Percentiles rank a stretch among this genome's conserved stretches.
These are phyloP conservation scores for Crotophaga sulcirostris DNA, from an alignment of 2,113 vertebrate species.

Conservation along the genomic window DNA sequence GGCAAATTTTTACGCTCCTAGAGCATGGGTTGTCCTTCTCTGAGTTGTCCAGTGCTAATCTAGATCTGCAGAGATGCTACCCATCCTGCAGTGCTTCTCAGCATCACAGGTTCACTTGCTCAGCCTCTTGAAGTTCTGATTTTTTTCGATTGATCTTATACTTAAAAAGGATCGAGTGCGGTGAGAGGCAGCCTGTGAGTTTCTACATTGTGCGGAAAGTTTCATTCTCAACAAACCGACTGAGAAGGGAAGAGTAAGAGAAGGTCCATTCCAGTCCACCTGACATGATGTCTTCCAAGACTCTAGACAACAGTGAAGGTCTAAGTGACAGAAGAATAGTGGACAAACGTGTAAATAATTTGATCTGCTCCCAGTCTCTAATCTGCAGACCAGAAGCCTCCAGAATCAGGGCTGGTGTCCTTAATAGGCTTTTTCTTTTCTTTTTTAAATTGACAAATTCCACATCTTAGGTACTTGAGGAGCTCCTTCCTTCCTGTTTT, in stretches of 20 bases:
- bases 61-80: not conserved
- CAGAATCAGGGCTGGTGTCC: not conserved
- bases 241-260: not conserved
- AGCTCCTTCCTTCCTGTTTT: not conserved
- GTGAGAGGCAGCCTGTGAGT: not conserved
- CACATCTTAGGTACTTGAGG: not conserved
- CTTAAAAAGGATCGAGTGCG: not conserved
- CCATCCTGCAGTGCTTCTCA: not conserved
- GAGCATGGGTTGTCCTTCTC: not conserved
- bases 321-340: not conserved
- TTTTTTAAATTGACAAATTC: not conserved
- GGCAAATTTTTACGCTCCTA: not conserved
- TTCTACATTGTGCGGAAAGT: not conserved
- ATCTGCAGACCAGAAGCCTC: not conserved
- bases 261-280: not conserved
- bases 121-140: not conserved
- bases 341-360: not conserved
- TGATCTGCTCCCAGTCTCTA: not conserved
- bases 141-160: not conserved
- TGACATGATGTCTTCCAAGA: not conserved
- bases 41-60: not conserved
- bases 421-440: not conserved
- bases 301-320: not conserved
- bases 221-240: not conserved
- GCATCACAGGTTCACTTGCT: not conserved